These are phyloP conservation scores for Apis cerana DNA, from an alignment of 1,140 invertebrate genomes.

Conservation along the genomic window DNA sequence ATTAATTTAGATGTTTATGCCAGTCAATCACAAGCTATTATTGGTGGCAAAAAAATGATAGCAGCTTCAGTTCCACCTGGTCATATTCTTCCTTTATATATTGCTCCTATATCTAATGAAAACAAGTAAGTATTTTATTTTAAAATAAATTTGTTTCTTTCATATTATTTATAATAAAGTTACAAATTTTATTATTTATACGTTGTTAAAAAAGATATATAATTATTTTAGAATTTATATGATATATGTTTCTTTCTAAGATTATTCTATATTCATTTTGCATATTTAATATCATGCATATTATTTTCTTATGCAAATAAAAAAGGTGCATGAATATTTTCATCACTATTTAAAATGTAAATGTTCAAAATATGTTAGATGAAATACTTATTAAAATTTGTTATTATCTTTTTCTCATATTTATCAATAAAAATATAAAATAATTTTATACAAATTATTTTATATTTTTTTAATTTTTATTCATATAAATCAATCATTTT, in stretches of 20 bases:
- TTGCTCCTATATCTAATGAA: conserved; percentile 87
- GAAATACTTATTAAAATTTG: background rate
- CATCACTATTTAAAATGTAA: conserved; percentile 21
- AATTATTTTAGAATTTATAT: conserved; percentile 6
- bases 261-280: conserved; percentile 6
- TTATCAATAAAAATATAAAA: conserved; percentile 20
- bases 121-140: conserved; percentile 83
- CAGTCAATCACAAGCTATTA: conserved; percentile 84
- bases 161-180: background rate
- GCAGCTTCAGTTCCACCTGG: conserved; percentile 84
- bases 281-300: background rate
- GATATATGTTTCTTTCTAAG: background rate
- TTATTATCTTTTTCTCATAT: conserved; percentile 12
- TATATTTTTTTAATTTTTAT: background rate
- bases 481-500: conserved; percentile 1
- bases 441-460: conserved; percentile 1
- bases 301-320: background rate
- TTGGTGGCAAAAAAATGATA: conserved; percentile 90
- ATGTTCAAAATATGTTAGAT: conserved; percentile 34
- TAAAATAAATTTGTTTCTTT: background rate
- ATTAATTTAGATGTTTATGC: conserved; percentile 90
- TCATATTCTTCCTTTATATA: conserved; percentile 87
- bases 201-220: background rate
- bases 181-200: conserved; percentile 6
- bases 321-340: conserved; percentile 2